Evolutionary conservation across 2,888 invertebrate species (phyloP).

Genomic region (Melikaiella ostensackeni): DNA sequence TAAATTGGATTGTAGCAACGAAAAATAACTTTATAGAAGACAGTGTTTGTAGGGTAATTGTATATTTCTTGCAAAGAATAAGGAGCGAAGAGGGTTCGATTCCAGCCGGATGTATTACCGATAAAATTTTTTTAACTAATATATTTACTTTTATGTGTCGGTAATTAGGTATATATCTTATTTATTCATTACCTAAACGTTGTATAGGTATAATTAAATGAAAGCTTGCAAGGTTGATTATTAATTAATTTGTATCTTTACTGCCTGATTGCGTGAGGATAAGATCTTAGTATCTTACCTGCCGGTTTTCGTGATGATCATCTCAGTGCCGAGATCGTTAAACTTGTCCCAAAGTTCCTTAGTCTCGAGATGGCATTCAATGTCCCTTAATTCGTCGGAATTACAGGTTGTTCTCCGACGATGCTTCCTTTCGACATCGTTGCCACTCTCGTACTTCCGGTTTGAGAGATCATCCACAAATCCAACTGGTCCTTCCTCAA

Average conservation of each 20-base stretch:
- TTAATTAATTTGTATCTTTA: background rate
- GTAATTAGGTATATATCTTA: too few species aligned
- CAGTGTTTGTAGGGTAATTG: too few species aligned
- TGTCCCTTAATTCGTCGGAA: slow-evolving; percentile 82
- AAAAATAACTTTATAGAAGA: too few species aligned
- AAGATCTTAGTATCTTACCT: slow-evolving; percentile 78
- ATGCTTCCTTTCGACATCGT: slow-evolving; percentile 65
- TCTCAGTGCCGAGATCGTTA: slow-evolving; percentile 87
- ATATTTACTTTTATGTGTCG: too few species aligned
- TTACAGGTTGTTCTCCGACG: slow-evolving; percentile 80
- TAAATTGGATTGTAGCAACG: too few species aligned
- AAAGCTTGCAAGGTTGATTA: background rate
- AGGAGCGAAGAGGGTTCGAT: too few species aligned
- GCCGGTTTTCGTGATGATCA: slow-evolving; percentile 92
- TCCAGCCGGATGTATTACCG: too few species aligned
- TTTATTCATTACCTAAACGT: too few species aligned
- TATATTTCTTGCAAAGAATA: too few species aligned
- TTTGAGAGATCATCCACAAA: slow-evolving; percentile 60
- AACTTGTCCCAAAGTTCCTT: slow-evolving; percentile 91
- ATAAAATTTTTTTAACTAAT: too few species aligned
- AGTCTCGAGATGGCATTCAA: slow-evolving; percentile 87
- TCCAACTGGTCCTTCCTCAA: slow-evolving; percentile 76
- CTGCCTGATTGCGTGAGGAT: background rate
- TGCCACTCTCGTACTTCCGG: slow-evolving; percentile 58
- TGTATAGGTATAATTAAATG: too few species aligned